Conservation (phyloP, 2,888 invertebrate genomes). For the Dasysyrphus albostriatus region DNA sequence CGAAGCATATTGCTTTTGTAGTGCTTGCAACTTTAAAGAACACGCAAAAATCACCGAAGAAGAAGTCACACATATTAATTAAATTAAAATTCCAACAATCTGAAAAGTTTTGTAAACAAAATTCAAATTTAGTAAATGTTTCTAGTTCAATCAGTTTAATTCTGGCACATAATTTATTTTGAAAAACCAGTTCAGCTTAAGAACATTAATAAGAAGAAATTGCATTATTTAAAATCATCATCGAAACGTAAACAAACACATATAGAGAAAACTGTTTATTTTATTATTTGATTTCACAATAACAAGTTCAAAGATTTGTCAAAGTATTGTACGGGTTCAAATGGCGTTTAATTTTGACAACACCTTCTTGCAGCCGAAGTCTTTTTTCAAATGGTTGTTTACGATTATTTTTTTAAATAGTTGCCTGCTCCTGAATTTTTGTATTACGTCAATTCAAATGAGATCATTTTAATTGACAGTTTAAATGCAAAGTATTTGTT, state of each 20-base stretch:
- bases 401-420: slow-evolving; percentile 7
- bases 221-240: background rate
- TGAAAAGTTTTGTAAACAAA: background rate
- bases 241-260: slow-evolving; percentile 13
- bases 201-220: background rate
- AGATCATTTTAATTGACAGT: slow-evolving; percentile 21
- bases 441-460: slow-evolving; percentile 63
- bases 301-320: background rate
- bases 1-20: too few species aligned
- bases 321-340: background rate
- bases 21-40: background rate
- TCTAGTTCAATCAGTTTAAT: background rate
- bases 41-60: background rate
- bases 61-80: background rate
- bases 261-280: background rate
- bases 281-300: slow-evolving; percentile 3
- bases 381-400: slow-evolving; percentile 36
- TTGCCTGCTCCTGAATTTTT: slow-evolving; percentile 19
- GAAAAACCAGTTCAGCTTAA: slow-evolving; percentile 2
- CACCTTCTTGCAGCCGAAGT: slow-evolving; percentile 26
- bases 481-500: slow-evolving; percentile 15
- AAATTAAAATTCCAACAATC: background rate
- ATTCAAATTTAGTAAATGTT: background rate
- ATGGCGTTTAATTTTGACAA: background rate
- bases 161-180: background rate